A percentile compares a stretch with the other conserved stretches of the same genome.
phyloP scores from a whole-genome alignment of 1,140 invertebrate genomes.

The Drosophila neocordata region DNA sequence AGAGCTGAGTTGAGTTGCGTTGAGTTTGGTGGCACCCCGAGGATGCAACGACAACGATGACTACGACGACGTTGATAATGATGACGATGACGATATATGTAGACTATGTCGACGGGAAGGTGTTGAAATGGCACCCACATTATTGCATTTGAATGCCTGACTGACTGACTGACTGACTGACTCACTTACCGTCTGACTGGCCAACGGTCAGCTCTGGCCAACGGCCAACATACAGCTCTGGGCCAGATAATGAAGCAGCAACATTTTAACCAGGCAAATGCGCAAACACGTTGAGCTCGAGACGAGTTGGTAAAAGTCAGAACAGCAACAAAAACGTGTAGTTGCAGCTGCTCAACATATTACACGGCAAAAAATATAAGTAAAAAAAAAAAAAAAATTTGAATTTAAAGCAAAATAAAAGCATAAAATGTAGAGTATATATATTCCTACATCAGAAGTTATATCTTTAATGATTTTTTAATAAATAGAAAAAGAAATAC shows the following conservation, averaged over 20 bases:
- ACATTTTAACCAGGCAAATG: slow-evolving; percentile 79
- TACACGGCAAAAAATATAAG: background rate
- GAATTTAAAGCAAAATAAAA: background rate
- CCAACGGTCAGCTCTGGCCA: slow-evolving; percentile 29
- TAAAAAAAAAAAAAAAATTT: too few relatives aligned
- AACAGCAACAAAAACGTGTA: background rate
- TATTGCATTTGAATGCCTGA: slow-evolving; percentile 46
- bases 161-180: background rate
- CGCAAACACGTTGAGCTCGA: slow-evolving; percentile 47
- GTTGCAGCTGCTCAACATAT: background rate
- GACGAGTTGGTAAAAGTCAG: background rate
- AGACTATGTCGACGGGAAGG: slow-evolving; percentile 30
- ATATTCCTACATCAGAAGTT: too few relatives aligned
- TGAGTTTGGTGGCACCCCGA: slow-evolving; percentile 10
- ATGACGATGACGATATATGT: slow-evolving; percentile 19
- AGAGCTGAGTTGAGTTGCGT: slow-evolving; percentile 26
- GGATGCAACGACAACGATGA: slow-evolving; percentile 26
- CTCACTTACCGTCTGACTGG: background rate
- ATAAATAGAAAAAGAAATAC: too few relatives aligned
- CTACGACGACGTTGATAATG: slow-evolving; percentile 41
- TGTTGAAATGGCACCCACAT: slow-evolving; percentile 58
- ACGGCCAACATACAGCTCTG: slow-evolving; percentile 42
- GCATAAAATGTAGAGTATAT: too few relatives aligned
- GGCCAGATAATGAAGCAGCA: slow-evolving; percentile 79
- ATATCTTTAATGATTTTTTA: too few relatives aligned